phyloP scores from a whole-genome alignment of 92 coral and sea anemone genomes.

The Isaurus tuberculatus region DNA sequence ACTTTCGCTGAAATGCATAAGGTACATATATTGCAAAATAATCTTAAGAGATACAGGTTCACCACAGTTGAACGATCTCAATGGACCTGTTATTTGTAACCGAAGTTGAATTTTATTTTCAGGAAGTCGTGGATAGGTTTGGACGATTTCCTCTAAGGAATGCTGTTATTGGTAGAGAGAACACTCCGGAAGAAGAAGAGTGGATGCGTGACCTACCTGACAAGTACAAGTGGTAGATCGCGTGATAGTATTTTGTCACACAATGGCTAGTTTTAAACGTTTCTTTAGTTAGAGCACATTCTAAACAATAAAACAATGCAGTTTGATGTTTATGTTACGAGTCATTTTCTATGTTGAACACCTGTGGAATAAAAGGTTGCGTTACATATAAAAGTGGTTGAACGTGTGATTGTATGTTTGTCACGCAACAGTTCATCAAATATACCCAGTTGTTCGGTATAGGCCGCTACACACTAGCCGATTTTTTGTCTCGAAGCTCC shows the following conservation, averaged over 20 bases:
- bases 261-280: neutral
- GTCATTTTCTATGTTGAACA: no score
- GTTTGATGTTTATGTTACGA: no score
- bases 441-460: no score
- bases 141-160: slow-evolving; percentile 95
- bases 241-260: neutral
- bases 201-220: slow-evolving; percentile 82
- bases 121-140: slow-evolving; percentile 93
- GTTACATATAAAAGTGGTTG: no score
- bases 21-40: slow-evolving; percentile 40
- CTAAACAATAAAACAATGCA: neutral
- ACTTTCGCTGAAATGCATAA: slow-evolving; percentile 70
- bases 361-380: no score
- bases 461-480: no score
- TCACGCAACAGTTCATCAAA: no score
- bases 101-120: neutral
- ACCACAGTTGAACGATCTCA: no score
- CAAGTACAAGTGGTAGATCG: slow-evolving; percentile 80
- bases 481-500: no score
- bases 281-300: neutral
- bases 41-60: neutral
- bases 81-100: no score
- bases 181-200: slow-evolving; percentile 82
- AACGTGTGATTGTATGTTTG: no score
- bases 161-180: slow-evolving; percentile 71